phyloP scores from a whole-genome alignment of 2,888 invertebrate genomes.

The Ophion slaviceki region DNA sequence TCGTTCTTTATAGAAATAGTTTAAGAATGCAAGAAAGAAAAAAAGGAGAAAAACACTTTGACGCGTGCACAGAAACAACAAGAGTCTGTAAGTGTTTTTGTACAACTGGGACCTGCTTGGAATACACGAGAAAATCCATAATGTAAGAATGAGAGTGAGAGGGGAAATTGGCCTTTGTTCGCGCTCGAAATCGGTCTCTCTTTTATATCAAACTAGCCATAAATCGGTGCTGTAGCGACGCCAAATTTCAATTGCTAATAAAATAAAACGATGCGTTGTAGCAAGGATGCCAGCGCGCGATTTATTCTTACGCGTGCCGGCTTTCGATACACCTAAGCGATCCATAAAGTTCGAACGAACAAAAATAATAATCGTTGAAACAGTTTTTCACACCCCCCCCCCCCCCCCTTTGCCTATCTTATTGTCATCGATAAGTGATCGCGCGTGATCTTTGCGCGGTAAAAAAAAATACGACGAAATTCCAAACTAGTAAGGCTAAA shows the following conservation, averaged over 20 bases:
- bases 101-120: slow-evolving; percentile 43
- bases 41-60: background rate
- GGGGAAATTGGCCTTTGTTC: slow-evolving; percentile 54
- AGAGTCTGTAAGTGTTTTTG: slow-evolving; percentile 41
- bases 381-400: background rate
- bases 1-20: slow-evolving; percentile 19
- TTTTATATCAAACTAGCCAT: slow-evolving; percentile 8
- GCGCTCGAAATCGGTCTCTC: slow-evolving; percentile 26
- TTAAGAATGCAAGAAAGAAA: background rate
- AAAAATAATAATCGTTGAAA: background rate
- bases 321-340: background rate
- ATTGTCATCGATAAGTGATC: too few species aligned
- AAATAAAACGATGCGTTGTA: slow-evolving; percentile 8
- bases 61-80: slow-evolving; percentile 25
- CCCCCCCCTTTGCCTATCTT: background rate
- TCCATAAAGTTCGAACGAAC: background rate
- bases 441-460: too few species aligned
- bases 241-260: slow-evolving; percentile 55
- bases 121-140: slow-evolving; percentile 36
- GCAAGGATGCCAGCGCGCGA: background rate
- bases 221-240: slow-evolving; percentile 5
- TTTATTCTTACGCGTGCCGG: background rate
- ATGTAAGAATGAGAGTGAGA: slow-evolving; percentile 36
- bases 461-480: too few species aligned
- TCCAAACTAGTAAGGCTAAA: too few species aligned